phyloP scores from a whole-genome alignment of 2,888 invertebrate species.

The Lottia gigantea region DNA sequence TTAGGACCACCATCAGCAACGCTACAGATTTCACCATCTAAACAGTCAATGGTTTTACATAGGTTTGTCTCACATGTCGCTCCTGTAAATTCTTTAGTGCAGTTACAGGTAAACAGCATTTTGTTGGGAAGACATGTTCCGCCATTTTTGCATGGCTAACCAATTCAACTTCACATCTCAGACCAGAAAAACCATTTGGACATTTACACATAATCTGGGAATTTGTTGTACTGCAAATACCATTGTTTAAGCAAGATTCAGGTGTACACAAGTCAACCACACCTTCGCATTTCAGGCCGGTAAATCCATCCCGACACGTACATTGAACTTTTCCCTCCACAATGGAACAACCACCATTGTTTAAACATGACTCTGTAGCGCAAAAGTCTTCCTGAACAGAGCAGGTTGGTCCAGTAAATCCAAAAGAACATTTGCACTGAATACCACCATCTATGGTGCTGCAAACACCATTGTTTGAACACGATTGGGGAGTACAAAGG shows the following conservation, averaged over 20 bases:
- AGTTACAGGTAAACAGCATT: conserved; percentile 2
- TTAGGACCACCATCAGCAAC: neutral
- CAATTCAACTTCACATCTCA: neutral
- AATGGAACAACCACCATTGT: neutral
- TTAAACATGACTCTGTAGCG: neutral
- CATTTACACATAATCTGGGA: neutral
- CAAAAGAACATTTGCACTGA: conserved; percentile 18
- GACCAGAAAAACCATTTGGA: neutral
- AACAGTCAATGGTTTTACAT: neutral
- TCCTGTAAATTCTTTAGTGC: conserved; percentile 15
- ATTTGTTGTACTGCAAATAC: neutral
- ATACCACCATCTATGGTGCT: neutral
- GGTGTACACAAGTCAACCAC: neutral
- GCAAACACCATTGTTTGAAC: neutral
- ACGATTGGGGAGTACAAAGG: neutral
- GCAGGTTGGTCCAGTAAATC: conserved; percentile 21
- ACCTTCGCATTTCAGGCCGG: neutral
- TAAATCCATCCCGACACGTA: neutral
- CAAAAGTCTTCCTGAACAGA: conserved; percentile 18
- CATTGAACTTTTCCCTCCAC: neutral
- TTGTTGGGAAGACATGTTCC: conserved; percentile 7
- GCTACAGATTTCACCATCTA: no score
- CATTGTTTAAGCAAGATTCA: neutral
- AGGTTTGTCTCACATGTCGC: conserved; percentile 4
- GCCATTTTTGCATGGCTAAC: conserved; percentile 11